A percentile compares a stretch with the other conserved stretches of the same genome.
Evolutionary conservation across 2,888 invertebrate species (phyloP).

Genomic region (Sisyra terminalis): DNA sequence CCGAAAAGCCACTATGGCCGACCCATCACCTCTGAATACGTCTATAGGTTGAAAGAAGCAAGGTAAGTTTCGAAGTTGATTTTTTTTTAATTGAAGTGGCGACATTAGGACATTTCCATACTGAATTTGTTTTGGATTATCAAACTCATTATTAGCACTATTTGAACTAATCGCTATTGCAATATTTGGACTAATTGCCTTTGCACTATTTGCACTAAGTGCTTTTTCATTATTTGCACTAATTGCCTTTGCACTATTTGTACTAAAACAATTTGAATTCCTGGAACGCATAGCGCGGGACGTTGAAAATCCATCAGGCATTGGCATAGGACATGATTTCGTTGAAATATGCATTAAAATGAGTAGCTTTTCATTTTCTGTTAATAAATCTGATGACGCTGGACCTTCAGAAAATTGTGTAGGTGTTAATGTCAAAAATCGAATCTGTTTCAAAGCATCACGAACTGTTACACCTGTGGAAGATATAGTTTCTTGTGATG

Average conservation of each 20-base stretch:
- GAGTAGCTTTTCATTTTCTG: slow-evolving; percentile 61
- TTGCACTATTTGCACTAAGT: too few relatives aligned
- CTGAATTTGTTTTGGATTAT: background rate
- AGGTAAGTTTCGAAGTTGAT: slow-evolving; percentile 12
- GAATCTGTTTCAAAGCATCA: slow-evolving; percentile 55
- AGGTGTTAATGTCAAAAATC: slow-evolving; percentile 62
- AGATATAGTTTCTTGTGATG: background rate
- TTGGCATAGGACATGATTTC: slow-evolving; percentile 43
- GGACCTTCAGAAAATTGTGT: slow-evolving; percentile 74
- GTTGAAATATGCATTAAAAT: slow-evolving; percentile 72
- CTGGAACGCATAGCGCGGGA: slow-evolving; percentile 32
- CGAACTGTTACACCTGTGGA: slow-evolving; percentile 28
- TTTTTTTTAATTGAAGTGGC: background rate
- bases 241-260: too few relatives aligned
- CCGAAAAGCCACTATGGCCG: too few relatives aligned
- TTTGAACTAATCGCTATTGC: too few relatives aligned
- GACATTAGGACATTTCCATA: background rate
- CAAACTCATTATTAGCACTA: background rate
- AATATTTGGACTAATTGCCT: too few relatives aligned
- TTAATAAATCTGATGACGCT: slow-evolving; percentile 53
- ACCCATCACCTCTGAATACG: too few relatives aligned
- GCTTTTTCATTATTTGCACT: too few relatives aligned
- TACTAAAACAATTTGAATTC: slow-evolving; percentile 12
- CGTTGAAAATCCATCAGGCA: slow-evolving; percentile 59
- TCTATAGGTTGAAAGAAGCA: slow-evolving; percentile 60